phyloP scores from a whole-genome alignment of 1,140 invertebrate genomes.

The Pogonomyrmex barbatus region DNA sequence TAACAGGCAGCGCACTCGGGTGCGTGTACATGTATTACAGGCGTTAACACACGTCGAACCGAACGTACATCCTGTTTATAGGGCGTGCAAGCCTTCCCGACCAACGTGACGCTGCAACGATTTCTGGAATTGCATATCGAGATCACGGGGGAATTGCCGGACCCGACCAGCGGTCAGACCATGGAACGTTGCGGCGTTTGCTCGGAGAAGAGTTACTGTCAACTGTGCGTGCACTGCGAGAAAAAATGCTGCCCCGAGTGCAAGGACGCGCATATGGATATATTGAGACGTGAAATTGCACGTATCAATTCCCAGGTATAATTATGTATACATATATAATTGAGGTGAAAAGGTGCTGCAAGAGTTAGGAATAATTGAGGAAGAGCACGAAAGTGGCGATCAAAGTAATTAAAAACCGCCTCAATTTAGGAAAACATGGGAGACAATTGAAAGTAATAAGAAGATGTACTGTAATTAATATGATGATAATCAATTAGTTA shows the following conservation, averaged over 20 bases:
- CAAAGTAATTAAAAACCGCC: too few relatives aligned
- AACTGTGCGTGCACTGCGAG: conserved; percentile 96
- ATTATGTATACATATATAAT: background rate
- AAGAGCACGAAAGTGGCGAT: background rate
- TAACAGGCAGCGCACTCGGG: conserved; percentile 29
- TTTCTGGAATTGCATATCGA: conserved; percentile 98
- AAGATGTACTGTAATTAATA: background rate
- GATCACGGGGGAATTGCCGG: conserved; percentile 96
- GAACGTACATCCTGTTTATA: conserved; percentile 63
- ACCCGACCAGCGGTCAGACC: conserved; percentile 94
- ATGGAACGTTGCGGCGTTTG: conserved; percentile 96
- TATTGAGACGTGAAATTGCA: conserved; percentile 96
- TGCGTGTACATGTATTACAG: conserved; percentile 2
- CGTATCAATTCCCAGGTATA: conserved; percentile 97
- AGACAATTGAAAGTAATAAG: background rate
- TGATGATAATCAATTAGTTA: background rate
- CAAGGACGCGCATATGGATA: conserved; percentile 98
- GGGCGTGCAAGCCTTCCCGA: conserved; percentile 97
- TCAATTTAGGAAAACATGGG: too few relatives aligned
- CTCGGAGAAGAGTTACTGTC: conserved; percentile 97
- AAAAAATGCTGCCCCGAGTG: conserved; percentile 96
- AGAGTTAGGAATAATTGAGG: background rate
- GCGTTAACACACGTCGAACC: conserved; percentile 15
- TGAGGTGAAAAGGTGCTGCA: background rate
- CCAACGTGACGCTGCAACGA: conserved; percentile 97